Conservation (phyloP, 1,140 invertebrate species). For the Drosophila orosa region DNA sequence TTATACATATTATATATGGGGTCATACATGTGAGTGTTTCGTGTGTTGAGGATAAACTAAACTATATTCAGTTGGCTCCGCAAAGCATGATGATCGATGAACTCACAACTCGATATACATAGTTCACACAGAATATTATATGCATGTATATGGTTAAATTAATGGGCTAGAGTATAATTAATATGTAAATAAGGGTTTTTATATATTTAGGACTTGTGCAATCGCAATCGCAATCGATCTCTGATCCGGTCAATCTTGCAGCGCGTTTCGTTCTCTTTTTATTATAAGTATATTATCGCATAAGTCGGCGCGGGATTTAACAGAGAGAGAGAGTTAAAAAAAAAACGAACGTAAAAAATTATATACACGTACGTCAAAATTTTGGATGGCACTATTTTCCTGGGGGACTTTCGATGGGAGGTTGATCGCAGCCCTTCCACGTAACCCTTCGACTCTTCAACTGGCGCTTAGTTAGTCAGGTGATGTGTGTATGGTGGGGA, state of each 20-base stretch:
- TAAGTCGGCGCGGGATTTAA: constrained; percentile 33
- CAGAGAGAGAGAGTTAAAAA: constrained; percentile 24
- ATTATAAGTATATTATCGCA: constrained; percentile 58
- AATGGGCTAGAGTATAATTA: constrained; percentile 50
- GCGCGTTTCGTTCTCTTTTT: constrained; percentile 29
- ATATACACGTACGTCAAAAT: constrained; percentile 84
- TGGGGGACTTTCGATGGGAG: constrained; percentile 5
- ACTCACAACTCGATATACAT: constrained; percentile 40
- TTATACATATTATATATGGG: constrained; percentile 42
- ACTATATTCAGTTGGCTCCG: constrained; percentile 36
- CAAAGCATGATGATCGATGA: constrained; percentile 38
- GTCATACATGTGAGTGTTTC: constrained; percentile 23
- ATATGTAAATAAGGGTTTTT: constrained; percentile 47
- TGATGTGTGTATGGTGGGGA: constrained; percentile 28
- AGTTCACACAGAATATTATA: constrained; percentile 47
- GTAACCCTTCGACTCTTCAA: constrained; percentile 23
- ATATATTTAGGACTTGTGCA: constrained; percentile 65
- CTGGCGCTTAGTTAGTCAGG: constrained; percentile 43
- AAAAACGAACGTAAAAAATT: constrained; percentile 70
- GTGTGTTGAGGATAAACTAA: constrained; percentile 24
- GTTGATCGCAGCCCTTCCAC: constrained; percentile 13
- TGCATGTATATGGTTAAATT: constrained; percentile 52
- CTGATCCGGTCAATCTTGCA: constrained; percentile 40
- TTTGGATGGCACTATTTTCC: constrained; percentile 39
- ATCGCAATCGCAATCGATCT: constrained; percentile 59